A percentile compares a stretch with the other conserved stretches of the same genome.
These are phyloP conservation scores for Struthio camelus DNA, from an alignment of 2,113 vertebrate species.

Conservation along the genomic window DNA sequence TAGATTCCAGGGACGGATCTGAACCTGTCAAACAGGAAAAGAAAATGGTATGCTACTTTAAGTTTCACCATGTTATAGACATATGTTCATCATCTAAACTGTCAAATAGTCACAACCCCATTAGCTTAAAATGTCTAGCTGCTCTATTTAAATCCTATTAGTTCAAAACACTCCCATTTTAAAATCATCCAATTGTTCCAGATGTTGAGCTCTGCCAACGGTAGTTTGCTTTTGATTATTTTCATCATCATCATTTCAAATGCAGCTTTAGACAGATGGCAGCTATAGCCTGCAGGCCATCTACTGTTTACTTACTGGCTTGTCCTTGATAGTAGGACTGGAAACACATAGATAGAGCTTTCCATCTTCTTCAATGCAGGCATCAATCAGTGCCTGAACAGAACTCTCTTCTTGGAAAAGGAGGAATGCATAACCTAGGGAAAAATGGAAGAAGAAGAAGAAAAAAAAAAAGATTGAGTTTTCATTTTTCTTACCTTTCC, in stretches of 20 bases:
- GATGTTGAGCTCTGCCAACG: slow-evolving; percentile 4
- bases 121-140: not conserved
- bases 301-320: slow-evolving; percentile 87
- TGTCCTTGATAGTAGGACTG: slow-evolving; percentile 98
- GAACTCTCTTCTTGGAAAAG: slow-evolving; percentile 99
- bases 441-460: not conserved
- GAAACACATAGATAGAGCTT: slow-evolving; percentile 98
- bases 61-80: not conserved
- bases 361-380: slow-evolving; percentile 96
- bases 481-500: not conserved
- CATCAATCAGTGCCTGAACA: slow-evolving; percentile 95
- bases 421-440: slow-evolving; percentile 94
- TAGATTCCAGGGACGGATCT: slow-evolving; percentile 98
- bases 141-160: slow-evolving; percentile 18
- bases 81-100: not conserved
- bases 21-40: slow-evolving; percentile 81
- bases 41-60: not conserved
- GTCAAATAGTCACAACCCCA: not conserved
- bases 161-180: not conserved
- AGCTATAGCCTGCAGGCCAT: not conserved
- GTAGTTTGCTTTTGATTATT: slow-evolving; percentile 19
- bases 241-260: not conserved
- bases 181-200: slow-evolving; percentile 23
- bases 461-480: not conserved
- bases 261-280: slow-evolving; percentile 29